Conservation (phyloP, 2,113 vertebrate genomes). For the Callipepla squamata region DNA sequence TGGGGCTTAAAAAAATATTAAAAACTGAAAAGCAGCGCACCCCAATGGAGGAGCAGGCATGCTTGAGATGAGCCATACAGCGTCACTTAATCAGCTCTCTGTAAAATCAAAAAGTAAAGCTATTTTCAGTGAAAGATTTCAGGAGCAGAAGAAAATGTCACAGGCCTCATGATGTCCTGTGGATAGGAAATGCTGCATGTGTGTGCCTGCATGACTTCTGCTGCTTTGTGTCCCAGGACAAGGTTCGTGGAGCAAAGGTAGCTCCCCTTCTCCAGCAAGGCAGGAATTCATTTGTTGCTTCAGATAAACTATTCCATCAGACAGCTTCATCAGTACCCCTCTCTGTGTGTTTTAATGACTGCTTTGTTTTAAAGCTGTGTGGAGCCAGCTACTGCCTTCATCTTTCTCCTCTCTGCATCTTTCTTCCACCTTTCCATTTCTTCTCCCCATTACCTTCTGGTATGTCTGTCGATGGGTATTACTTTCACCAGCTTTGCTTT, state of each 20-base stretch:
- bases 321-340: not conserved
- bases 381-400: not conserved
- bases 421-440: not conserved
- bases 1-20: not conserved
- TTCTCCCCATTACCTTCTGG: not conserved
- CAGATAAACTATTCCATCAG: not conserved
- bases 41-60: not conserved
- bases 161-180: not conserved
- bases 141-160: not conserved
- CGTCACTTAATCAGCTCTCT: not conserved
- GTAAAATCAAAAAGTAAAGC: not conserved
- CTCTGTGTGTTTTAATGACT: not conserved
- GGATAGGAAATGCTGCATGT: accelerated
- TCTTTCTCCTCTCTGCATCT: not conserved
- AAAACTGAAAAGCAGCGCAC: not conserved
- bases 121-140: not conserved
- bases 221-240: not conserved
- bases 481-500: conserved; percentile 42
- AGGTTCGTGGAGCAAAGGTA: not conserved
- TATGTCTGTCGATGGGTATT: conserved; percentile 17
- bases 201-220: not conserved
- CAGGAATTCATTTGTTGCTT: not conserved
- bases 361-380: conserved; percentile 13
- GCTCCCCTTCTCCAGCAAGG: not conserved
- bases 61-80: not conserved